Percentiles rank a stretch among this genome's conserved stretches.
Conservation (phyloP, 2,888 invertebrate species). For the Cancer borealis region DNA sequence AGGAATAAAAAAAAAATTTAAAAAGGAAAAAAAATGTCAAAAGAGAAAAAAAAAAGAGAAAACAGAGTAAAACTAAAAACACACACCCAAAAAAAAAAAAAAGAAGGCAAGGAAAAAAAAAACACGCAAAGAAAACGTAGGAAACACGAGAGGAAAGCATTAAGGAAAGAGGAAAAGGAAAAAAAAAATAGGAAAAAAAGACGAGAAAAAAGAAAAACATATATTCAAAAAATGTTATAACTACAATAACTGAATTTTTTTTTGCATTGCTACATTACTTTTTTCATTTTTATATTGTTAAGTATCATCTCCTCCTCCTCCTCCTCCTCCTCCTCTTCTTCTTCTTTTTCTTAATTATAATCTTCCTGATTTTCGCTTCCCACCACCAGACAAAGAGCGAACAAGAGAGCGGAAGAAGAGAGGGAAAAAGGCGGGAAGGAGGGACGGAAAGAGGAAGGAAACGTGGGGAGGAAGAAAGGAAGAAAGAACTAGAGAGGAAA, state of each 20-base stretch:
- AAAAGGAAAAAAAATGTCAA: not conserved
- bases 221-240: not conserved
- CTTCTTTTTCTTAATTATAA: not conserved
- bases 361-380: conserved; percentile 1
- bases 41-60: not conserved
- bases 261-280: no score
- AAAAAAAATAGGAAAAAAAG: not conserved
- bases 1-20: not conserved
- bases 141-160: not conserved
- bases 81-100: not conserved
- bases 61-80: not conserved
- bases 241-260: no score
- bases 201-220: not conserved
- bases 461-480: not conserved
- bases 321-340: not conserved
- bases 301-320: not conserved
- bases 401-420: not conserved
- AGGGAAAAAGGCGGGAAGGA: not conserved
- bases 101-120: not conserved
- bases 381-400: not conserved
- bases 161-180: not conserved
- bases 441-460: not conserved
- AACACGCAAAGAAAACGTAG: not conserved
- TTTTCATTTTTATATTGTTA: not conserved
- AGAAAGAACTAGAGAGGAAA: not conserved